Percentiles rank a stretch among this genome's conserved stretches.
These are phyloP conservation scores for Ageneiosus marmoratus DNA, from an alignment of 2,113 vertebrate species.

Conservation along the genomic window DNA sequence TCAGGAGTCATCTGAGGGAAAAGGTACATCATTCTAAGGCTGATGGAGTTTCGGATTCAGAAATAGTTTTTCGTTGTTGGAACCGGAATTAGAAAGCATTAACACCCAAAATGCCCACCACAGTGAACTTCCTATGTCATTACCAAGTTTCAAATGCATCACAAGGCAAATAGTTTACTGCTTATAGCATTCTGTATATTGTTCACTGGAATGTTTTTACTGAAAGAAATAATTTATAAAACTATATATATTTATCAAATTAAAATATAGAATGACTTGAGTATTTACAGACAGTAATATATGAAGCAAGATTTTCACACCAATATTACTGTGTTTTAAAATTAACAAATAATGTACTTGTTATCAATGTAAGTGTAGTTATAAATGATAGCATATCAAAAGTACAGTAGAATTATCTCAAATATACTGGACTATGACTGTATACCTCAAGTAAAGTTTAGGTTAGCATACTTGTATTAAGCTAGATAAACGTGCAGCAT, in stretches of 20 bases:
- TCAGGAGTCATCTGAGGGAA: constrained; percentile 64
- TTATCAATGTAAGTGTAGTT: background rate
- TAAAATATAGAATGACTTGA: no score
- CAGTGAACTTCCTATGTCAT: background rate
- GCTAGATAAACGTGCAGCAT: background rate
- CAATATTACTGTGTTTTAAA: background rate
- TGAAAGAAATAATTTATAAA: no score
- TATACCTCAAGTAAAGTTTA: background rate
- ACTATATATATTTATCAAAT: no score
- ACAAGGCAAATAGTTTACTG: background rate
- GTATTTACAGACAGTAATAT: background rate
- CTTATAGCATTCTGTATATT: background rate
- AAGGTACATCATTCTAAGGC: constrained; percentile 58
- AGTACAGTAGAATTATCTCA: background rate
- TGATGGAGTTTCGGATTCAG: background rate
- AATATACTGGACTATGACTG: background rate
- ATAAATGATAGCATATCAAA: background rate
- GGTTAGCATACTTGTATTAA: background rate
- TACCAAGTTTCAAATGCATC: background rate
- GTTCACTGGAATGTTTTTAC: background rate
- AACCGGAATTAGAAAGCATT: background rate
- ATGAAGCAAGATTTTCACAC: no score
- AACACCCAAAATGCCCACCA: background rate
- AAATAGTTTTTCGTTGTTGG: background rate
- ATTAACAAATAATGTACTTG: background rate